These are phyloP conservation scores for Blennius ocellaris DNA, from an alignment of 2,113 vertebrate species.

Conservation along the genomic window DNA sequence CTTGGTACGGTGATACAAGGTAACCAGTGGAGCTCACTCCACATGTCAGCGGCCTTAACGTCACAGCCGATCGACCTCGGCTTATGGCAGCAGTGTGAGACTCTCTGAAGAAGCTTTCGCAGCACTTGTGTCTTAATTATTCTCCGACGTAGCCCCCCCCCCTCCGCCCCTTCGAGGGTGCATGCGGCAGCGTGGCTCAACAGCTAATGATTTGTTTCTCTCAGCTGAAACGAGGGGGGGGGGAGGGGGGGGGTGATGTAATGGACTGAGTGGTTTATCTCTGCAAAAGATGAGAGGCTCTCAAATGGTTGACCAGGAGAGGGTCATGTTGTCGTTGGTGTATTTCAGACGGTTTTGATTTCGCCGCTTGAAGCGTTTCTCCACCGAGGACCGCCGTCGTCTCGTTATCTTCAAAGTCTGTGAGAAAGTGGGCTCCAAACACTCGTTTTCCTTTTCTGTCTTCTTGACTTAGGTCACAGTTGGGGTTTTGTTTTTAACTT, in stretches of 20 bases:
- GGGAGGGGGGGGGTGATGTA: not conserved
- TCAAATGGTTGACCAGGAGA: conserved; percentile 21
- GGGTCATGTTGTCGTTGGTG: conserved; percentile 34
- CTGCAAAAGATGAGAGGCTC: conserved; percentile 1
- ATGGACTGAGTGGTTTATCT: conserved; percentile 19
- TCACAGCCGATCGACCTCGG: not conserved
- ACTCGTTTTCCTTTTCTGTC: not conserved
- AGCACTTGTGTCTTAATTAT: conserved; percentile 55
- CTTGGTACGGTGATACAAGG: no score
- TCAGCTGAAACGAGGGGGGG: conserved; percentile 23
- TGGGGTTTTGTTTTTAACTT: not conserved
- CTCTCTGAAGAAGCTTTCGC: conserved; percentile 26
- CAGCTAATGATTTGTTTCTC: conserved; percentile 62
- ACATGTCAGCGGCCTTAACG: no score
- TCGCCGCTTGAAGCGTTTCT: conserved; percentile 8
- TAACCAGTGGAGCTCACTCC: no score
- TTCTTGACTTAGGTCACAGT: not conserved
- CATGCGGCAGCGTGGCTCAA: conserved; percentile 32
- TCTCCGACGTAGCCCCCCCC: conserved; percentile 33
- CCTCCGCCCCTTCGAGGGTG: conserved; percentile 47
- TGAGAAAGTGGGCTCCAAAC: conserved; percentile 10
- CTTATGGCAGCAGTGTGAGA: conserved; percentile 10
- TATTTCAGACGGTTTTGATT: conserved; percentile 11
- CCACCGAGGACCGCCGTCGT: conserved; percentile 8
- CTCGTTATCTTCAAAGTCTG: conserved; percentile 41